Percentiles rank a stretch among this genome's conserved stretches.
Evolutionary conservation across 2,113 vertebrate species (phyloP).

Genomic region (Paratilapia polleni): DNA sequence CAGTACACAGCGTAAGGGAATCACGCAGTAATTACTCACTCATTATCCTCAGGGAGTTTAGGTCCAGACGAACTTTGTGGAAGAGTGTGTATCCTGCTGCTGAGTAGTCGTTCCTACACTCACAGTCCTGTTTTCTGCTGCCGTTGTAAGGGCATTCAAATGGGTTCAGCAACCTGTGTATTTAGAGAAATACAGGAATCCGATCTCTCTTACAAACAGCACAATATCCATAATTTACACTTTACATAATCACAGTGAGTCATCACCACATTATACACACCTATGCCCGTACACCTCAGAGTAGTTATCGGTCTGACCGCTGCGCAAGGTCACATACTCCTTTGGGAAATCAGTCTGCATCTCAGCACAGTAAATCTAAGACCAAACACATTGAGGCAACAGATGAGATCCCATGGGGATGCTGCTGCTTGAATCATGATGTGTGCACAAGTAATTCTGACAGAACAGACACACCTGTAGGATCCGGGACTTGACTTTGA

Average conservation of each 20-base stretch:
- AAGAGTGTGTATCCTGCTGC: constrained; percentile 91
- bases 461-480: constrained; percentile 84
- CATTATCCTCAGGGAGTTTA: constrained; percentile 88
- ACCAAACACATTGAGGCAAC: constrained; percentile 38
- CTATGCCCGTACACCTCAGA: constrained; percentile 94
- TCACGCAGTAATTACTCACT: constrained; percentile 81
- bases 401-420: constrained; percentile 9
- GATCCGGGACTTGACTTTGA: constrained; percentile 85
- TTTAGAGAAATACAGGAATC: background rate
- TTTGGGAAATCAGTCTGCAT: constrained; percentile 89
- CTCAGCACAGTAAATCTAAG: constrained; percentile 90
- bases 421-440: constrained; percentile 17
- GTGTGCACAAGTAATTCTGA: background rate
- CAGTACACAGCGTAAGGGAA: constrained; percentile 31
- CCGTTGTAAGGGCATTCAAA: constrained; percentile 95
- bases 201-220: background rate
- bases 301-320: constrained; percentile 93
- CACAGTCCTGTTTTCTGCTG: constrained; percentile 89
- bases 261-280: constrained; percentile 56
- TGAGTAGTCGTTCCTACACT: constrained; percentile 89
- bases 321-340: constrained; percentile 91
- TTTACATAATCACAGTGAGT: background rate
- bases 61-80: constrained; percentile 91
- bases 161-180: constrained; percentile 88
- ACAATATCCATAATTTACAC: background rate